These are phyloP conservation scores for Motacilla alba DNA, from an alignment of 2,113 vertebrate species.

Conservation along the genomic window DNA sequence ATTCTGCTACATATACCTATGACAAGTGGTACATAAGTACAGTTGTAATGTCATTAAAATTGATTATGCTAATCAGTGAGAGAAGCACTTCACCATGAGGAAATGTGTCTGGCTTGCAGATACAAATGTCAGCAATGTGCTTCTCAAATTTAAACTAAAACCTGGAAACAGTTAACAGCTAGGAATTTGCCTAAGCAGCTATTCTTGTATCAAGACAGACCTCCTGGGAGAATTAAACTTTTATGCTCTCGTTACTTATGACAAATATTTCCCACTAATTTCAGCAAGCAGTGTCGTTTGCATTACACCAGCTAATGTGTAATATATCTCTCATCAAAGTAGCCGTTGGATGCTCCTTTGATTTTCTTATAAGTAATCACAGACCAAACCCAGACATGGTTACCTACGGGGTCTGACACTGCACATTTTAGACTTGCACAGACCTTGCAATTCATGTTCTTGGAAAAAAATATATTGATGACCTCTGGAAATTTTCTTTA, in stretches of 20 bases:
- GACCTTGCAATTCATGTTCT: neutral
- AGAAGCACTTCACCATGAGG: neutral
- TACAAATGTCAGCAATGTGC: neutral
- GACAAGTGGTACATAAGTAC: neutral
- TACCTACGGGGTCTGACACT: neutral
- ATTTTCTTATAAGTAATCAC: neutral
- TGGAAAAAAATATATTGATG: neutral
- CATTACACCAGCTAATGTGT: slow-evolving; percentile 52
- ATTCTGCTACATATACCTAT: neutral
- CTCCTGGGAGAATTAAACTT: slow-evolving; percentile 69
- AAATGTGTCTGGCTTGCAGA: slow-evolving; percentile 14
- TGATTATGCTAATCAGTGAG: neutral
- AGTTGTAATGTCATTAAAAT: slow-evolving; percentile 36
- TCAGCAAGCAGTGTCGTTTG: slow-evolving; percentile 59
- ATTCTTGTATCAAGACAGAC: slow-evolving; percentile 59
- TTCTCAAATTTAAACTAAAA: neutral
- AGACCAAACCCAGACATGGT: neutral
- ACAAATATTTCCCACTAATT: slow-evolving; percentile 69
- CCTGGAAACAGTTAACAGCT: slow-evolving; percentile 68
- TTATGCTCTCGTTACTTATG: slow-evolving; percentile 45
- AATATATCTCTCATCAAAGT: slow-evolving; percentile 62
- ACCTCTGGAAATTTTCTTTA: neutral
- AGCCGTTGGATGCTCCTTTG: neutral
- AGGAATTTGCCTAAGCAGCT: slow-evolving; percentile 64
- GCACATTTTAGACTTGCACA: neutral